These are phyloP conservation scores for Zosterops lateralis DNA, from an alignment of 2,113 vertebrate species.

Conservation along the genomic window DNA sequence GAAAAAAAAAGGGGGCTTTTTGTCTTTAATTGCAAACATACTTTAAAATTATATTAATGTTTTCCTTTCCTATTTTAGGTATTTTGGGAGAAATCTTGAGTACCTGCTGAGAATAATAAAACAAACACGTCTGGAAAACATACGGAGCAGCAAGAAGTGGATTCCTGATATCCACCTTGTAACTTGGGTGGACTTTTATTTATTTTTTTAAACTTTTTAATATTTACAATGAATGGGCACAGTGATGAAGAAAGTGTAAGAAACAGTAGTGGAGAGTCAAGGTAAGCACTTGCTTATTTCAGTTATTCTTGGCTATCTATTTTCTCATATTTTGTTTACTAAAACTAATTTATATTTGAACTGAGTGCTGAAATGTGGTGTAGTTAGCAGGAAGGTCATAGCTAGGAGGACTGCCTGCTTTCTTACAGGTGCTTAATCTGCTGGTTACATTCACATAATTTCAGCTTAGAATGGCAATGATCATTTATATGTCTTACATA, in stretches of 20 bases:
- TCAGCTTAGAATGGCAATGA: neutral
- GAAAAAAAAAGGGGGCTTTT: neutral
- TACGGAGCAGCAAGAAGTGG: conserved; percentile 50
- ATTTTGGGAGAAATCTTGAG: conserved; percentile 3
- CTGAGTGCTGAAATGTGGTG: neutral
- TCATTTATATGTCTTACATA: neutral
- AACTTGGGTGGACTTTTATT: conserved; percentile 69
- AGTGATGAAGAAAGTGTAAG: conserved; percentile 94
- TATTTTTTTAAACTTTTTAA: conserved; percentile 66
- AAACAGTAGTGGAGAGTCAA: conserved; percentile 96
- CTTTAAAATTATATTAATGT: neutral
- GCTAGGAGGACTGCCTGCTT: neutral
- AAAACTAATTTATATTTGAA: neutral
- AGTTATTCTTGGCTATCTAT: neutral
- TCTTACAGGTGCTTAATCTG: neutral
- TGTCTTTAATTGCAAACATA: neutral
- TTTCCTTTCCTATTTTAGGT: conserved; percentile 51
- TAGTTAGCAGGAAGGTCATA: neutral
- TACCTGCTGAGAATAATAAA: neutral
- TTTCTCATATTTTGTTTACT: neutral
- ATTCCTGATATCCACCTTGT: conserved; percentile 49
- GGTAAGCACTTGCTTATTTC: conserved; percentile 72
- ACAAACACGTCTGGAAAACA: conserved; percentile 21
- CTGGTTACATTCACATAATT: neutral
- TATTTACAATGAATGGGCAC: conserved; percentile 92